phyloP scores from a whole-genome alignment of 2,888 invertebrate genomes.

The Oasisia sp. region DNA sequence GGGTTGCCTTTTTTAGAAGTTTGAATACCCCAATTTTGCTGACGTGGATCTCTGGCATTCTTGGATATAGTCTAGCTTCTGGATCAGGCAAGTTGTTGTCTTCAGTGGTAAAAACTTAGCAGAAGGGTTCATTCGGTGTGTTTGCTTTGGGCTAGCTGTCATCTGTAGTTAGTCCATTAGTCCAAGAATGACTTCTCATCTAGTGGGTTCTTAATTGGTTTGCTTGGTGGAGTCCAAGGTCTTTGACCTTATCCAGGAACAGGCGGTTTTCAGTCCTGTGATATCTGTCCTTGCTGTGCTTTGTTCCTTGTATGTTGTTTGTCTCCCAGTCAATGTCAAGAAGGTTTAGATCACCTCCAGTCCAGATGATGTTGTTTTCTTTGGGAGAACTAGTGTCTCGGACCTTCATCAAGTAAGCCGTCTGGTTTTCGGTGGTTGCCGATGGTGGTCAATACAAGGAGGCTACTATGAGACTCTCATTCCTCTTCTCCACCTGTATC shows the following conservation, averaged over 20 bases:
- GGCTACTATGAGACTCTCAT: not conserved
- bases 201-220: not conserved
- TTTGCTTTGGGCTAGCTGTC: too few relatives aligned
- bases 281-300: too few relatives aligned
- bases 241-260: not conserved
- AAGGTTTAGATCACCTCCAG: not conserved
- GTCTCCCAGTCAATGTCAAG: not conserved
- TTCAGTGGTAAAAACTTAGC: too few relatives aligned
- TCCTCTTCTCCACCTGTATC: not conserved
- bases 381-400: not conserved
- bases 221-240: conserved; percentile 1
- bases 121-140: too few relatives aligned
- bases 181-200: not conserved
- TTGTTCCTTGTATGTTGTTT: not conserved
- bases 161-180: not conserved
- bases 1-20: too few relatives aligned
- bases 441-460: not conserved
- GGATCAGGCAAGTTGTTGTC: too few relatives aligned
- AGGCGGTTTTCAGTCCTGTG: not conserved
- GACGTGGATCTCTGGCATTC: too few relatives aligned
- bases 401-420: not conserved
- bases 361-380: not conserved
- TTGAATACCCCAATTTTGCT: too few relatives aligned
- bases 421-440: not conserved
- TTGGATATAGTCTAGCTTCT: too few relatives aligned